These are phyloP conservation scores for Bubo scandiacus DNA, from an alignment of 2,113 vertebrate genomes.

Conservation along the genomic window DNA sequence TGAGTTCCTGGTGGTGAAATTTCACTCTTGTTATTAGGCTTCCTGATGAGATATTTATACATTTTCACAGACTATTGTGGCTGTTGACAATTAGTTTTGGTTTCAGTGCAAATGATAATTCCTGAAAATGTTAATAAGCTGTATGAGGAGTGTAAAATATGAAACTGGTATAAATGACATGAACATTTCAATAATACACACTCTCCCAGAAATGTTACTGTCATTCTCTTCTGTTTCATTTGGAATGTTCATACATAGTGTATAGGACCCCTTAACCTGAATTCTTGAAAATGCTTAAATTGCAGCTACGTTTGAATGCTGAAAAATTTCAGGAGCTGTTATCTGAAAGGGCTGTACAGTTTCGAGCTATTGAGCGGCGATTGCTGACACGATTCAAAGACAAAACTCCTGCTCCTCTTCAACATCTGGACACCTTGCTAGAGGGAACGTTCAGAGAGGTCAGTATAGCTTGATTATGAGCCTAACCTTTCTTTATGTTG, in stretches of 20 bases:
- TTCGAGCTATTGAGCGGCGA: constrained; percentile 92
- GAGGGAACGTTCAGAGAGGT: constrained; percentile 96
- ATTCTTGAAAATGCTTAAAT: constrained; percentile 40
- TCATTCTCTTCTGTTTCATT: neutral
- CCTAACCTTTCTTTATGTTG: constrained; percentile 24
- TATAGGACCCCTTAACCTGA: neutral
- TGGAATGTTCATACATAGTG: neutral
- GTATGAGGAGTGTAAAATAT: neutral
- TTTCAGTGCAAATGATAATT: neutral
- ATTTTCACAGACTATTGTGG: neutral
- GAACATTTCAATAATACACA: neutral
- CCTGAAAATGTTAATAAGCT: neutral
- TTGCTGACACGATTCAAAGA: constrained; percentile 95
- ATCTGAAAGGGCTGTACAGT: constrained; percentile 91
- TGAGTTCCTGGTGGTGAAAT: neutral
- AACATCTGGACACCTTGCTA: constrained; percentile 94
- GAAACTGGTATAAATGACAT: neutral
- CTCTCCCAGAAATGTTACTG: neutral
- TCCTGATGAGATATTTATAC: neutral
- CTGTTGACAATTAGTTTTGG: neutral
- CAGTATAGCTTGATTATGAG: constrained; percentile 52
- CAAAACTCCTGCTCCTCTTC: constrained; percentile 92
- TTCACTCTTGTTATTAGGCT: neutral
- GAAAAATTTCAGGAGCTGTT: constrained; percentile 90
- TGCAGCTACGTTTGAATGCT: constrained; percentile 86